Percentiles rank a stretch among this genome's conserved stretches.
These are phyloP conservation scores for Drosophila vallismaia DNA, from an alignment of 2,888 invertebrate species.

Conservation along the genomic window DNA sequence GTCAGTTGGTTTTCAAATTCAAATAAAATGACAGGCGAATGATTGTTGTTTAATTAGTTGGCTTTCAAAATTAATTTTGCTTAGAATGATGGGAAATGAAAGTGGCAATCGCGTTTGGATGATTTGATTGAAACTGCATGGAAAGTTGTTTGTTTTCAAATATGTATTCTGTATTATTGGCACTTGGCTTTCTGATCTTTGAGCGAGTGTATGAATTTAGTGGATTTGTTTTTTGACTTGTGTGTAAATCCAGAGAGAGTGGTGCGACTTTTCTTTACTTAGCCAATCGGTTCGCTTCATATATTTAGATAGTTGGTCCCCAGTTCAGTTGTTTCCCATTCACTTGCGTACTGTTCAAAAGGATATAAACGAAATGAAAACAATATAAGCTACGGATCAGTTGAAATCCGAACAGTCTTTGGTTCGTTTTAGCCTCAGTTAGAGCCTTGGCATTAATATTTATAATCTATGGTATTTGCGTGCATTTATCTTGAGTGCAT, in stretches of 20 bases:
- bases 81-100: slow-evolving; percentile 10
- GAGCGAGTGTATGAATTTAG: slow-evolving; percentile 15
- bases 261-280: slow-evolving; percentile 55
- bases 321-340: slow-evolving; percentile 48
- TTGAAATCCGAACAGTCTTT: slow-evolving; percentile 28
- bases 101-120: slow-evolving; percentile 9
- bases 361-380: slow-evolving; percentile 34
- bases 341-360: slow-evolving; percentile 70
- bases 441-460: slow-evolving; percentile 40
- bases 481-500: slow-evolving; percentile 50
- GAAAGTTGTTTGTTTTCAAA: no score
- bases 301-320: slow-evolving; percentile 44
- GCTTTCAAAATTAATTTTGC: slow-evolving; percentile 3
- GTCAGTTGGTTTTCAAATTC: neutral
- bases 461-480: neutral
- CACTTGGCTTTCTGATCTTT: slow-evolving; percentile 44
- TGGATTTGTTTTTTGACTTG: slow-evolving; percentile 15
- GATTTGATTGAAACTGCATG: slow-evolving; percentile 11
- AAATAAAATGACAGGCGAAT: neutral
- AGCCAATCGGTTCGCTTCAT: slow-evolving; percentile 64
- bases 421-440: slow-evolving; percentile 16
- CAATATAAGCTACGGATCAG: slow-evolving; percentile 33
- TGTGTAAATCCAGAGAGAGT: slow-evolving; percentile 34
- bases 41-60: slow-evolving; percentile 11
- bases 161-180: slow-evolving; percentile 53